Evolutionary conservation across 1,140 invertebrate genomes (phyloP).

Genomic region (Medauroidea extradentata): DNA sequence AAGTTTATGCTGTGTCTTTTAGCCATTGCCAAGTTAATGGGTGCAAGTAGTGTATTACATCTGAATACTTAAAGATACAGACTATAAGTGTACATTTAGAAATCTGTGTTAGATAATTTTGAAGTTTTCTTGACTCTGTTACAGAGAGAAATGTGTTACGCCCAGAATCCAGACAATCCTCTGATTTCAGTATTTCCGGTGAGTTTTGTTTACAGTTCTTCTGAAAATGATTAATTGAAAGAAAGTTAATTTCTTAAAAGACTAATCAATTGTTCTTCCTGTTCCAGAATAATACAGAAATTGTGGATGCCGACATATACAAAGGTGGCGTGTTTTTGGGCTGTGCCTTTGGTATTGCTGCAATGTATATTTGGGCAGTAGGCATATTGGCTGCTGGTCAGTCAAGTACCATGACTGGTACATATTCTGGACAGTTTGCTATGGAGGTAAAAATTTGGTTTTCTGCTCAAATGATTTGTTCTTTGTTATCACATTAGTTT

Average conservation of each 20-base stretch:
- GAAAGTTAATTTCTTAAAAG: no score
- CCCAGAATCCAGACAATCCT: slow-evolving; percentile 27
- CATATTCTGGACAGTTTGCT: slow-evolving; percentile 70
- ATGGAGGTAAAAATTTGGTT: slow-evolving; percentile 53
- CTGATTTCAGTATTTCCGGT: slow-evolving; percentile 6
- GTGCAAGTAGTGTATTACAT: no score
- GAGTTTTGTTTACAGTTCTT: no score
- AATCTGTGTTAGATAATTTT: background rate
- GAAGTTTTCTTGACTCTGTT: slow-evolving; percentile 4
- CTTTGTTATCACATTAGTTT: no score
- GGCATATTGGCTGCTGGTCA: slow-evolving; percentile 88
- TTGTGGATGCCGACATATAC: slow-evolving; percentile 73
- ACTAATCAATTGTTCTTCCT: background rate
- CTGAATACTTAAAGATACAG: no score
- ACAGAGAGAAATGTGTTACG: slow-evolving; percentile 22
- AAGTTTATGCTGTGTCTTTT: no score
- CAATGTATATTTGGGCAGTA: slow-evolving; percentile 87
- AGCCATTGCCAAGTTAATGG: no score
- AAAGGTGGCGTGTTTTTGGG: slow-evolving; percentile 81
- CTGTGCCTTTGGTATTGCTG: slow-evolving; percentile 71
- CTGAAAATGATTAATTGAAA: no score
- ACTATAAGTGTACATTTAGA: no score
- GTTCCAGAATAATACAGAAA: slow-evolving; percentile 23
- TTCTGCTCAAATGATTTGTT: no score
- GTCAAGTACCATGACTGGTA: slow-evolving; percentile 85